A percentile compares a stretch with the other conserved stretches of the same genome.
Evolutionary conservation across 2,797 vertebrate species (phyloP).

Genomic region (Denticeps clupeoides): DNA sequence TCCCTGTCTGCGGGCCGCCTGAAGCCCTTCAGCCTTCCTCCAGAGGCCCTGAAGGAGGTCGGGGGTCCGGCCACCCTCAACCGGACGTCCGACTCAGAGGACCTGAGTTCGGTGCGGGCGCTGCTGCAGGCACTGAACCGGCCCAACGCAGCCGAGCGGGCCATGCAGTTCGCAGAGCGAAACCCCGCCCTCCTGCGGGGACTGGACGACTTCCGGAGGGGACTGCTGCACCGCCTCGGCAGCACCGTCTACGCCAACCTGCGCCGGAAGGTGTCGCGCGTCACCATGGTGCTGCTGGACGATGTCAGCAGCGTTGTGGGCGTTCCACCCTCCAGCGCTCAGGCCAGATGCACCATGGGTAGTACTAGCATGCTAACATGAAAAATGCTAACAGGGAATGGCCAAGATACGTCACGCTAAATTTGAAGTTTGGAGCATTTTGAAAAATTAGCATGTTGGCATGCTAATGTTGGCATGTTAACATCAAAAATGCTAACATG

Average conservation of each 20-base stretch:
- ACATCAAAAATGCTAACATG: no score
- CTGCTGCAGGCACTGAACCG: conserved; percentile 64
- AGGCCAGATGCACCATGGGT: conserved; percentile 70
- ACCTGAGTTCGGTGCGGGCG: conserved; percentile 47
- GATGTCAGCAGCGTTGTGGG: conserved; percentile 70
- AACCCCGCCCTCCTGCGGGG: conserved; percentile 58
- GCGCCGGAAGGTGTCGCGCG: conserved; percentile 62
- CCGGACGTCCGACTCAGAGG: conserved; percentile 34
- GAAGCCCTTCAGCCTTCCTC: conserved; percentile 59
- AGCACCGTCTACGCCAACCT: conserved; percentile 68
- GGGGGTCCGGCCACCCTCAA: conserved; percentile 24
- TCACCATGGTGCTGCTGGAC: conserved; percentile 68
- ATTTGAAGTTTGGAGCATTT: no score
- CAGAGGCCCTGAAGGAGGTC: conserved; percentile 44
- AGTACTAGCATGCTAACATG: conserved; percentile 38
- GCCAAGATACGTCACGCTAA: no score
- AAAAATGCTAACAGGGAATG: no score
- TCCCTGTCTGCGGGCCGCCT: conserved; percentile 45
- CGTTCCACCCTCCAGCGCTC: conserved; percentile 49
- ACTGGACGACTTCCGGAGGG: conserved; percentile 59
- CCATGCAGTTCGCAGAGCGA: conserved; percentile 41
- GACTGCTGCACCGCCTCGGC: conserved; percentile 69
- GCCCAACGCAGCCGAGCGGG: conserved; percentile 47
- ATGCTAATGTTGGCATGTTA: no score
- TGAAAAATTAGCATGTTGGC: no score